Evolutionary conservation across 1,140 invertebrate genomes (phyloP), one percentile per base, ranked within the genome.

Genomic region (Adoxophyes honmai): DNA sequence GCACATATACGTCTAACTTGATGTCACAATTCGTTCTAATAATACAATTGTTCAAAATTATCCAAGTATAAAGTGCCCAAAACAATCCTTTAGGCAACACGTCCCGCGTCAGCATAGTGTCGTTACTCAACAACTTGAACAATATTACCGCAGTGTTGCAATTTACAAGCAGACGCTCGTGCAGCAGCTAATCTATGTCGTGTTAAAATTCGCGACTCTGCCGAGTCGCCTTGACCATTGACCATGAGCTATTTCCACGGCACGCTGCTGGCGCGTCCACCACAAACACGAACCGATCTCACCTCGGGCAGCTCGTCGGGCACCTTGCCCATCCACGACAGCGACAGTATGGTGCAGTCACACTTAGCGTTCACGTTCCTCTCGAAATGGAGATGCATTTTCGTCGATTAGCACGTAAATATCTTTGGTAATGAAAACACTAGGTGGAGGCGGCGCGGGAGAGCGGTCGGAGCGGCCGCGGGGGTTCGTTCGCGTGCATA

Each of bases 281-380:
- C 21, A 5, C 16, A 21, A 35, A 13, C 15, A 14, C 9, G 6
- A 13, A 44, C 3, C 8, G 14, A 34, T 18, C 91, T 93, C 91
- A 97, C 95, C 93, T 97, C 96, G 21, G 96, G 96, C 68, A 97
- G 91, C 77, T 97, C 96, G 84, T 98, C 97, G 57, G 97, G 97
- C 67, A 98, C 96, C 89, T 98, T 98, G 66, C 97, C 97, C 97
- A 98, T 99, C 97, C 97, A 99, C 73, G 97, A 98, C 74, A 99
- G 91, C 64, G 96, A 97, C 62, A 98, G 90, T 75, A 99, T 97
- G 69, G 96, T 95, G 89, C 97, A 98, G 90, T 99, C 97, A 89
- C 96, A 97, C 89, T 96, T 95, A 59, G 96, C 96, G 82, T 96
- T 97, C 68, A 93, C 93, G 80, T 96, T 97, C 70, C 95, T 94